A percentile compares a stretch with the other conserved stretches of the same genome.
Evolutionary conservation across 2,797 vertebrate genomes (phyloP).

Genomic region (Rhabdomys pumilio): DNA sequence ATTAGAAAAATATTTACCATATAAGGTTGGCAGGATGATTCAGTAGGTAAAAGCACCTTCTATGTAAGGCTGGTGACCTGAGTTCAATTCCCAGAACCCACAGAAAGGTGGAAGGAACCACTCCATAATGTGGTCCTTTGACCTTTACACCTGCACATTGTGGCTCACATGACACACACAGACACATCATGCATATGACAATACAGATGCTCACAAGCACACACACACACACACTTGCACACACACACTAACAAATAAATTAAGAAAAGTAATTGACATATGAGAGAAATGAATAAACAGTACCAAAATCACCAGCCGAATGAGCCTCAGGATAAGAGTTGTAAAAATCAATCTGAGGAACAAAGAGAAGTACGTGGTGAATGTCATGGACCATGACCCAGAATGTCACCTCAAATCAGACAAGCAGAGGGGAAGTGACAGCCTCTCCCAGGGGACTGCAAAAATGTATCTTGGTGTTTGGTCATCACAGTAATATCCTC

Average conservation of each 20-base stretch:
- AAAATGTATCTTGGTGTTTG: background rate
- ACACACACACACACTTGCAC: background rate
- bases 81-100: background rate
- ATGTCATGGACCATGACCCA: background rate
- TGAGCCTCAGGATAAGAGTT: constrained; percentile 90
- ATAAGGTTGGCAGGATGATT: background rate
- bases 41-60: background rate
- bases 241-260: background rate
- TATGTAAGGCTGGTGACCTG: background rate
- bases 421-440: background rate
- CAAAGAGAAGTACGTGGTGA: constrained; percentile 69
- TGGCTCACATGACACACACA: background rate
- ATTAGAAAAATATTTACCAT: background rate
- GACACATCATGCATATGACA: background rate
- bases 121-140: background rate
- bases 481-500: background rate
- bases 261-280: background rate
- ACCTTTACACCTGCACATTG: background rate
- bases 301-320: constrained; percentile 90
- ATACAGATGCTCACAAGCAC: background rate
- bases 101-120: background rate
- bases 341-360: constrained; percentile 90
- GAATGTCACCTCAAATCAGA: background rate
- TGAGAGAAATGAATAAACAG: constrained; percentile 70
- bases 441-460: background rate